A percentile compares a stretch with the other conserved stretches of the same genome.
These are phyloP conservation scores for Cactoblastis cactorum DNA, from an alignment of 2,888 invertebrate genomes.

Conservation along the genomic window DNA sequence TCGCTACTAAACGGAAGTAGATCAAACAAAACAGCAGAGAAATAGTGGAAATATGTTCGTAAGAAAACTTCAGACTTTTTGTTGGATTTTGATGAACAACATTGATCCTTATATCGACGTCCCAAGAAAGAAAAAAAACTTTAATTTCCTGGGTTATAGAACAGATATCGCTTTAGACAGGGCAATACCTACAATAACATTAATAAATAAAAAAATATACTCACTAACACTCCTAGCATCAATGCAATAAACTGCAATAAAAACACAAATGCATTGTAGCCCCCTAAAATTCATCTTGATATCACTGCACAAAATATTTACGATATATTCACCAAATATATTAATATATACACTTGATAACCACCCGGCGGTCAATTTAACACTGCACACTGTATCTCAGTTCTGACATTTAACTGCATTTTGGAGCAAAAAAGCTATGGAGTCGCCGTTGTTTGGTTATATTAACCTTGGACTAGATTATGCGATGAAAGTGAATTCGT, in stretches of 20 bases:
- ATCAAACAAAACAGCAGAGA: no score
- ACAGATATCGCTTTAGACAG: no score
- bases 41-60: no score
- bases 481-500: constrained; percentile 12
- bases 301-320: background rate
- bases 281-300: background rate
- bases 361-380: constrained; percentile 35
- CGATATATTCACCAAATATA: background rate
- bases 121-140: no score
- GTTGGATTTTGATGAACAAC: no score
- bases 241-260: constrained; percentile 18
- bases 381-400: constrained; percentile 49
- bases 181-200: no score
- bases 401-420: constrained; percentile 58
- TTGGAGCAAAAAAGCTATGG: constrained; percentile 44
- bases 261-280: background rate
- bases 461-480: constrained; percentile 21
- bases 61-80: no score
- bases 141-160: no score
- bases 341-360: constrained; percentile 24
- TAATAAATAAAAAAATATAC: constrained; percentile 15
- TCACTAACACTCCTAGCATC: constrained; percentile 20
- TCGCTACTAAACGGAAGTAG: no score
- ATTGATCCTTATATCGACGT: no score
- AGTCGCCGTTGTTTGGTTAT: constrained; percentile 27